Percentiles rank a stretch among this genome's conserved stretches.
Conservation (phyloP, 2,113 vertebrate species). For the Melanotaenia duboulayi region DNA sequence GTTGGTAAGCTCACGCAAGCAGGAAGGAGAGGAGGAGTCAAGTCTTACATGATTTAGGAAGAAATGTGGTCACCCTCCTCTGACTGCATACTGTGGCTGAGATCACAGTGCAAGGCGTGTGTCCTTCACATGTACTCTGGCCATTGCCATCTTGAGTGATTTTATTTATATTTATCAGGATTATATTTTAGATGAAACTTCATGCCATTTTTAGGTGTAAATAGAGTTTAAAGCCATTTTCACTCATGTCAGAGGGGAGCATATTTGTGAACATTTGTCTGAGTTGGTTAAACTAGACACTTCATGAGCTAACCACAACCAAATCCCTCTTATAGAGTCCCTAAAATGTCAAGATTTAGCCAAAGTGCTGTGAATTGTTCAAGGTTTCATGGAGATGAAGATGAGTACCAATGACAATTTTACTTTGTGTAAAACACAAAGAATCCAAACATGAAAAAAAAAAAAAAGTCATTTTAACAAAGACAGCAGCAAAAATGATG, state of each 20-base stretch:
- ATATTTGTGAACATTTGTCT: neutral
- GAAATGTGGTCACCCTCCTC: neutral
- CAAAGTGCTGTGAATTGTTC: neutral
- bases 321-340: neutral
- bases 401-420: no score
- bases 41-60: neutral
- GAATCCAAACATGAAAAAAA: no score
- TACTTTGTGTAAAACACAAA: no score
- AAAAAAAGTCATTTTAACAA: no score
- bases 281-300: neutral
- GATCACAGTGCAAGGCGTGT: neutral
- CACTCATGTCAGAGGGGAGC: no score
- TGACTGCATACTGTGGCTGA: conserved; percentile 4
- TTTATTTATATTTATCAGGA: neutral
- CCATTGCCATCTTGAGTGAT: neutral
- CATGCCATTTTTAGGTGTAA: neutral
- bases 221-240: neutral
- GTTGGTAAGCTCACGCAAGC: no score
- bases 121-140: neutral
- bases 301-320: neutral
- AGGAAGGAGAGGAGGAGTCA: neutral
- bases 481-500: no score
- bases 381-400: no score
- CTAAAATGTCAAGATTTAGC: neutral
- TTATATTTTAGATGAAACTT: neutral